Base-by-base conservation (phyloP, 2,797 vertebrate species). In the Macroramphosus scolopax region DNA sequence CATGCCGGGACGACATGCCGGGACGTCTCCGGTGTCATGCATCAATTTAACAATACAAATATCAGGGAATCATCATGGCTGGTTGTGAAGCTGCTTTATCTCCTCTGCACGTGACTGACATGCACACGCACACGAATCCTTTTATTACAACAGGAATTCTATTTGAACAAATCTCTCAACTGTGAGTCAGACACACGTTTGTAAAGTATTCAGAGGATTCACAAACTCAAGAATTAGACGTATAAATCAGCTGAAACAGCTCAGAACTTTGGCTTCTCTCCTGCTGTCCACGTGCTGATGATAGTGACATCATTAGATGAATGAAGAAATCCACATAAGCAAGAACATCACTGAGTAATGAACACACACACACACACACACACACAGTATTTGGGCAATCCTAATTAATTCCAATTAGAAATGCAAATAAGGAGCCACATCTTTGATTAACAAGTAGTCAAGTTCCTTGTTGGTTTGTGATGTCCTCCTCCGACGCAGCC, bases 391-490 rank as follows among this genome's bases (percentile, higher is more conserved):
- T 78, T 81, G 72, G 67, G 36, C 25, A 43, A 63, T 61, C 61
- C 75, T 78, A 72, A 75, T 87, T 88, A 89, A 88, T 75, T 78
- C 67, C 76, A 81, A 87, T 90, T 86, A 85, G 72, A 87, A 88
- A 89, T 89, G 86, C 85, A 89, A 88, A 89, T 88, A 66, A 83
- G 76, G 51, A 71, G 60, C 40, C 75, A 69, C 30, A 81, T 81
- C 81, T 88, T 85, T 91, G 85, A 90, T 91, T 90, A 91, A 89
- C 44, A 56, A 54, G 38, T 47, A 48, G 51, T 59, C 22, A 2
- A 70, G 81, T 77, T 89, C 86, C 86, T 88, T 89, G 85, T 86
- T 86, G 87, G 86, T 86, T 87, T 86, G 74, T 77, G 63, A 75
- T 75, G 83, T 87, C 77, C 84, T 90, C 84, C 73, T 70, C 68